Conservation (phyloP, 2,888 invertebrate genomes). For the Abrostola tripartita region DNA sequence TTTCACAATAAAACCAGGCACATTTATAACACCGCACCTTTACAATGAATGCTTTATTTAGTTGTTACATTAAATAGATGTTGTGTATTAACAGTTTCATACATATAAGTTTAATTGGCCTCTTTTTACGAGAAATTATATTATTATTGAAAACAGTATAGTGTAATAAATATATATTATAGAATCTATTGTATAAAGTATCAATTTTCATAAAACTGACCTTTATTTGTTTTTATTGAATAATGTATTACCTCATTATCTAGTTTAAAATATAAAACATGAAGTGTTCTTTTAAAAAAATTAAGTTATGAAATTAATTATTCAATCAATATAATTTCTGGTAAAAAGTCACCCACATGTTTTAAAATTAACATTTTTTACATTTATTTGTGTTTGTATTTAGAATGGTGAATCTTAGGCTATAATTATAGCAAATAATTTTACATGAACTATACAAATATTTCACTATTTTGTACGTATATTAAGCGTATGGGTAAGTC, state of each 20-base stretch:
- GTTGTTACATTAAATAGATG: slow-evolving; percentile 39
- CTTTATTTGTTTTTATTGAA: neutral
- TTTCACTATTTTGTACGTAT: slow-evolving; percentile 73
- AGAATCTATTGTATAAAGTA: too few relatives aligned
- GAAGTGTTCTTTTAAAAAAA: neutral
- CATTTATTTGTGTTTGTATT: slow-evolving; percentile 31
- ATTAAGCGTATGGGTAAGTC: slow-evolving; percentile 74
- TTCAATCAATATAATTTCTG: slow-evolving; percentile 23
- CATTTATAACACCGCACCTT: slow-evolving; percentile 68
- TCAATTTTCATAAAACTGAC: too few relatives aligned
- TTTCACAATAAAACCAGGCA: slow-evolving; percentile 57
- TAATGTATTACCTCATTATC: neutral
- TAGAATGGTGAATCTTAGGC: slow-evolving; percentile 60
- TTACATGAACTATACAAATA: slow-evolving; percentile 53
- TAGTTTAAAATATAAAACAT: too few relatives aligned
- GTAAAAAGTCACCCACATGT: neutral
- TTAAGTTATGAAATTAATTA: neutral
- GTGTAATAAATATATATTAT: too few relatives aligned
- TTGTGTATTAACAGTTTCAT: slow-evolving; percentile 30
- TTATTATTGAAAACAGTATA: too few relatives aligned
- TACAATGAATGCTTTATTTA: slow-evolving; percentile 72
- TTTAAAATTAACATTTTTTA: slow-evolving; percentile 19
- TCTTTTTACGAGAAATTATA: slow-evolving; percentile 29
- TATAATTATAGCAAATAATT: slow-evolving; percentile 58
- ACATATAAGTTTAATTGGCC: slow-evolving; percentile 10